Conservation (phyloP, 2,797 vertebrate genomes). For the Molothrus aeneus region DNA sequence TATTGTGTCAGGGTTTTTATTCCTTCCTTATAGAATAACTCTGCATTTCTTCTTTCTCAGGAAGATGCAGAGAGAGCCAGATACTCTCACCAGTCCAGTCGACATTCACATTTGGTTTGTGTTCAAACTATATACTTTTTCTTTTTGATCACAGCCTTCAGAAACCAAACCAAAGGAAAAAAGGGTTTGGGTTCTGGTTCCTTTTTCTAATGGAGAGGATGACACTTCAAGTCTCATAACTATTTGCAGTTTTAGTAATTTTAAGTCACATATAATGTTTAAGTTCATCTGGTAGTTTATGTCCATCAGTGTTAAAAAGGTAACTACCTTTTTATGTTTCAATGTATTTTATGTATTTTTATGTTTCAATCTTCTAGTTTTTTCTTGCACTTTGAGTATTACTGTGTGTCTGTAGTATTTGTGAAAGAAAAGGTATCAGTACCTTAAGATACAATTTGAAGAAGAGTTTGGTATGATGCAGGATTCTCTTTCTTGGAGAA, state of each 20-base stretch:
- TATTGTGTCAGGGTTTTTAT: neutral
- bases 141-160: neutral
- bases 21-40: conserved; percentile 1
- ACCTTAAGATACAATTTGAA: neutral
- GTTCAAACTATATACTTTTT: conserved; percentile 55
- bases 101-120: conserved; percentile 88
- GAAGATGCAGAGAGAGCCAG: conserved; percentile 93
- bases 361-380: neutral
- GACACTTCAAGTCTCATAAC: conserved; percentile 77
- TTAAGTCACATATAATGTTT: neutral
- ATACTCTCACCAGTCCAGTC: conserved; percentile 83
- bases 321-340: neutral
- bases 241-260: conserved; percentile 80
- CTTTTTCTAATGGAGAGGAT: conserved; percentile 75
- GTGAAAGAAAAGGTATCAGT: neutral
- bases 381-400: neutral
- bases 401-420: neutral
- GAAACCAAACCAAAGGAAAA: neutral
- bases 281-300: neutral
- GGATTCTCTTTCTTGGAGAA: neutral
- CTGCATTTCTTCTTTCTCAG: conserved; percentile 80
- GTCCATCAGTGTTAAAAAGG: neutral
- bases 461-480: neutral
- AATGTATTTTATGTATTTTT: neutral
- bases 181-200: conserved; percentile 31